Base-by-base conservation (phyloP, 2,888 invertebrate genomes). In the Zhengitettix transpicula region DNA sequence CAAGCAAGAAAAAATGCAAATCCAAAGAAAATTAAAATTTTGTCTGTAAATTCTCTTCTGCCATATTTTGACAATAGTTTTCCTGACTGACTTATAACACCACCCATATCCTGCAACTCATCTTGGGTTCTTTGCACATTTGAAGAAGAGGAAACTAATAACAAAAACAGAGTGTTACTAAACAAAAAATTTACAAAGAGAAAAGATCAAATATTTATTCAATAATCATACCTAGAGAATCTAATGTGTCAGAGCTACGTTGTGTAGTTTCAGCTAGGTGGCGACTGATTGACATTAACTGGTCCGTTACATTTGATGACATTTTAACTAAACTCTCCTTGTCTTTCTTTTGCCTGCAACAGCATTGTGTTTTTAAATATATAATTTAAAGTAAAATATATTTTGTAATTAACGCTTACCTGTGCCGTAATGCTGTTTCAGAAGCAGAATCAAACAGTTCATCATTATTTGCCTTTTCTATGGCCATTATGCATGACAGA, bases 41-140 rank as follows among this genome's bases (percentile, higher is more conserved):
- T 96, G 71, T 98, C 97, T 0, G 97, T 98, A 65, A 93, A 86
- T 75, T 98, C 97, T 47, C 97, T 78, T 58, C 96, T 78, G 5
- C 92, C 92, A 71, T 96, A 97, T 75, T 97, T 98, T 60, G 91
- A 91, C 54, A 98, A 75, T 10, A 98, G 77, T 72, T 93, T 94
- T 65, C 90, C 87, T 0, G 95, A 93, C 69, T 91, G 93, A 40
- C 85, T 80, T 66, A 96, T 93, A 40, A 87, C 85, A 63, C 90
- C 87, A 2, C 90, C 89, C 64, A 95, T 94, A 65, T 84, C 83
- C 67, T 87, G 83, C 47, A 95, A 75, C 72, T 96, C 96, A 64
- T 85, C 84, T 67, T 83, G 82, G 7, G 90, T 91, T 2, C 84
- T 84, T 41, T 68, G 68, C 9, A 79, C 75, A 55, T 74, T 75